These are phyloP conservation scores for Sericinus montela DNA, from an alignment of 2,888 invertebrate species.

Conservation along the genomic window DNA sequence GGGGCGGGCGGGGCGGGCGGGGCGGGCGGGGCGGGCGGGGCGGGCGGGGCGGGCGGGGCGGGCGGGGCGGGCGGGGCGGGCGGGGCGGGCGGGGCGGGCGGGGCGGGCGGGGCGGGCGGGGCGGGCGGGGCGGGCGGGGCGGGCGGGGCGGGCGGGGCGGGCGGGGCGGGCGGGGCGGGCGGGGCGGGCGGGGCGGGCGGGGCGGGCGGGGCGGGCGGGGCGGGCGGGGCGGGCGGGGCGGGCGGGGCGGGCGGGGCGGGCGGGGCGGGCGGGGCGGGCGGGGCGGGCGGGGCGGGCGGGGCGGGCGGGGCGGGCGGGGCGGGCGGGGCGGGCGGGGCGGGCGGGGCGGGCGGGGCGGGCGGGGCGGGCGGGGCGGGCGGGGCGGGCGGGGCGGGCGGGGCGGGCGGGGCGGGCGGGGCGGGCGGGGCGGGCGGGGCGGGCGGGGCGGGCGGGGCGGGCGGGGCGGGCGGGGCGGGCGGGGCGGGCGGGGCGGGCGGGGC, in stretches of 20 bases:
- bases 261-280: too few species aligned
- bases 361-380: conserved; percentile 61
- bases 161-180: conserved; percentile 36
- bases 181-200: too few species aligned
- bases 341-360: conserved; percentile 39
- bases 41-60: conserved; percentile 43
- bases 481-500: conserved; percentile 62
- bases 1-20: conserved; percentile 42
- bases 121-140: conserved; percentile 46
- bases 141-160: too few species aligned
- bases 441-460: too few species aligned
- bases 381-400: conserved; percentile 43
- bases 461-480: conserved; percentile 31
- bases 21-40: conserved; percentile 24
- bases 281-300: conserved; percentile 30
- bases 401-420: conserved; percentile 22
- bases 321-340: too few species aligned
- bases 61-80: too few species aligned
- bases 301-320: conserved; percentile 46
- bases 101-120: conserved; percentile 61
- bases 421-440: conserved; percentile 45
- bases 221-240: conserved; percentile 53
- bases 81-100: conserved; percentile 29
- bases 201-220: conserved; percentile 26
- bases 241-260: conserved; percentile 50